Percentiles rank a stretch among this genome's conserved stretches.
Conservation (phyloP, 2,113 vertebrate species). For the Echinops telfairi region DNA sequence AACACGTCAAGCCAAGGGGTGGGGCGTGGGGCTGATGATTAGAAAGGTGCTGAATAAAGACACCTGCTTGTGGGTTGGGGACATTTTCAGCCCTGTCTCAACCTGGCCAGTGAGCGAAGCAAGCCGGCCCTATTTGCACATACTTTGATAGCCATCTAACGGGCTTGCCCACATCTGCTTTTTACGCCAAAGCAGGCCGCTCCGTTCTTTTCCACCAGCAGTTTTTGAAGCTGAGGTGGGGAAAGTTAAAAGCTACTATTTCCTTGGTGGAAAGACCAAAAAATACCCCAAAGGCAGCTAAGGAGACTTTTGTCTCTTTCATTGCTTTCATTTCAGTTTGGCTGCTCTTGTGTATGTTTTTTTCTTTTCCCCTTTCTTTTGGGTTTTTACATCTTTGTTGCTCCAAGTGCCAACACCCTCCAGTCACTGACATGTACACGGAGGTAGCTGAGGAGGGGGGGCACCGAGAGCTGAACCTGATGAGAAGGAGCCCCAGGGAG, state of each 20-base stretch:
- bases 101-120: background rate
- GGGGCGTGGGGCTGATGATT: background rate
- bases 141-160: slow-evolving; percentile 1
- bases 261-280: slow-evolving; percentile 82
- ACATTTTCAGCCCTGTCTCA: background rate
- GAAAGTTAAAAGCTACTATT: slow-evolving; percentile 78
- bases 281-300: slow-evolving; percentile 82
- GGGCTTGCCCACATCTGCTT: slow-evolving; percentile 16
- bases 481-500: background rate
- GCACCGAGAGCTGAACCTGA: background rate
- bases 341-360: slow-evolving; percentile 13
- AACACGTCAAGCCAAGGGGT: background rate
- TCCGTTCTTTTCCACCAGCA: slow-evolving; percentile 55
- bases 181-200: slow-evolving; percentile 26
- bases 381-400: slow-evolving; percentile 78
- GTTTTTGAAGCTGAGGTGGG: slow-evolving; percentile 74
- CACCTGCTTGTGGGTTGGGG: background rate
- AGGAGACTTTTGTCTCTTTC: slow-evolving; percentile 75
- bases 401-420: slow-evolving; percentile 70
- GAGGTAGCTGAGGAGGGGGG: slow-evolving; percentile 10
- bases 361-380: slow-evolving; percentile 59
- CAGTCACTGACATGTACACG: slow-evolving; percentile 37
- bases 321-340: slow-evolving; percentile 77
- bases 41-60: background rate
- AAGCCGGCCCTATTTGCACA: background rate